phyloP scores from a whole-genome alignment of 2,888 invertebrate genomes.

The Archips crataeganus region DNA sequence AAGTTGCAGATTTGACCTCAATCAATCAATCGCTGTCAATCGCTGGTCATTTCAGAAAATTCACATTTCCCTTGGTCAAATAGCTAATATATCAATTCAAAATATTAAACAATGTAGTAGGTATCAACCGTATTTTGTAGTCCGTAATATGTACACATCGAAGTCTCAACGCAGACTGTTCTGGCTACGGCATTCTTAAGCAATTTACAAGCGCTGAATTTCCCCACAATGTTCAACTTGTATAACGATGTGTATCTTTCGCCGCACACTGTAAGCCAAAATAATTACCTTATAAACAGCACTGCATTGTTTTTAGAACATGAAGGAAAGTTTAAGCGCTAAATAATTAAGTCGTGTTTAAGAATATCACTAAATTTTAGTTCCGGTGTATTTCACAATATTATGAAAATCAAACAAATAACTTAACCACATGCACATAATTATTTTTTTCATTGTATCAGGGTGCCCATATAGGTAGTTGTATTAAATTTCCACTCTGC shows the following conservation, averaged over 20 bases:
- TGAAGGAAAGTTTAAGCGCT: neutral
- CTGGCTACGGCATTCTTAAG: slow-evolving; percentile 29
- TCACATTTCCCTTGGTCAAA: neutral
- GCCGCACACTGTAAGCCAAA: neutral
- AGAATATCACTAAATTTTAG: no score
- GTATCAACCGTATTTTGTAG: neutral
- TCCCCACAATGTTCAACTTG: slow-evolving; percentile 30
- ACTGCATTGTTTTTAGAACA: neutral
- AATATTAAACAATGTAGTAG: neutral
- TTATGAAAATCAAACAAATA: no score
- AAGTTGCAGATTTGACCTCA: no score
- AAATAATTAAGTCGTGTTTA: neutral
- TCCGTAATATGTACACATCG: slow-evolving; percentile 15
- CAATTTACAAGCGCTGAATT: slow-evolving; percentile 36
- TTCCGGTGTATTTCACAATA: neutral
- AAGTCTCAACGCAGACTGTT: slow-evolving; percentile 25
- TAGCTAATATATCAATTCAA: neutral
- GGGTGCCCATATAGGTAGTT: no score
- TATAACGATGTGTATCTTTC: slow-evolving; percentile 40
- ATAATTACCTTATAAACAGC: slow-evolving; percentile 7
- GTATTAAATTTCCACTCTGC: no score
- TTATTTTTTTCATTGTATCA: no score
- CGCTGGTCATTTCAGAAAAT: no score
- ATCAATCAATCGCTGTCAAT: no score
- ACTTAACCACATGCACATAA: no score